Evolutionary conservation across 2,797 vertebrate genomes (phyloP).

Genomic region (Girardinus metallicus): DNA sequence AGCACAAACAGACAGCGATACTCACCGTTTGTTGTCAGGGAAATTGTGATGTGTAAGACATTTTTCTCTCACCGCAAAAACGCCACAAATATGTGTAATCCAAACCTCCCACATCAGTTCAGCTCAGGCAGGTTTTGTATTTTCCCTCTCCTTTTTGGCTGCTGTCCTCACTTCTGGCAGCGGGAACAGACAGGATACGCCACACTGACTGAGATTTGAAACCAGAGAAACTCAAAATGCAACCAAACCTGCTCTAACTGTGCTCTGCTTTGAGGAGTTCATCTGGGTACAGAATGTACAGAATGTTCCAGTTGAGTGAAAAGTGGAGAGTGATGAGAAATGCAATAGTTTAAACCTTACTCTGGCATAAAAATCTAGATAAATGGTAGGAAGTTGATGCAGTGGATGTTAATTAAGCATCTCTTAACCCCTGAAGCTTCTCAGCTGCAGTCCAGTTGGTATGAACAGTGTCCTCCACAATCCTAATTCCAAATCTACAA

Average conservation of each 20-base stretch:
- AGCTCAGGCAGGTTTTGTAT: neutral
- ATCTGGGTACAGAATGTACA: neutral
- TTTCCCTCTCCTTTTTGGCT: neutral
- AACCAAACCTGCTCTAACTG: neutral
- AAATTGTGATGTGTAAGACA: constrained; percentile 1
- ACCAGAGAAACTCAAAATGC: neutral
- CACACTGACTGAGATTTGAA: neutral
- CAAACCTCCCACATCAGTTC: neutral
- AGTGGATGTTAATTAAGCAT: neutral
- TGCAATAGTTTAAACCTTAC: neutral
- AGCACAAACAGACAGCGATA: neutral
- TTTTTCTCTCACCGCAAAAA: neutral
- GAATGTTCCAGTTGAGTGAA: neutral
- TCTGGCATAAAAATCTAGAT: neutral
- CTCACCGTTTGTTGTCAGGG: constrained; percentile 10
- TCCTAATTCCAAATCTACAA: neutral
- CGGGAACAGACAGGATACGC: neutral
- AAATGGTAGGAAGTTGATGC: neutral
- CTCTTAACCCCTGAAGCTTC: neutral
- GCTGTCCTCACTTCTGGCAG: neutral
- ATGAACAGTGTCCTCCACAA: neutral
- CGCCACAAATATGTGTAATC: neutral
- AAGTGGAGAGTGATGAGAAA: neutral
- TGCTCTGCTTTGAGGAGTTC: neutral
- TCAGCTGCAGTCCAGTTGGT: neutral